phyloP scores from a whole-genome alignment of 2,113 vertebrate species.

The Sorex araneus region DNA sequence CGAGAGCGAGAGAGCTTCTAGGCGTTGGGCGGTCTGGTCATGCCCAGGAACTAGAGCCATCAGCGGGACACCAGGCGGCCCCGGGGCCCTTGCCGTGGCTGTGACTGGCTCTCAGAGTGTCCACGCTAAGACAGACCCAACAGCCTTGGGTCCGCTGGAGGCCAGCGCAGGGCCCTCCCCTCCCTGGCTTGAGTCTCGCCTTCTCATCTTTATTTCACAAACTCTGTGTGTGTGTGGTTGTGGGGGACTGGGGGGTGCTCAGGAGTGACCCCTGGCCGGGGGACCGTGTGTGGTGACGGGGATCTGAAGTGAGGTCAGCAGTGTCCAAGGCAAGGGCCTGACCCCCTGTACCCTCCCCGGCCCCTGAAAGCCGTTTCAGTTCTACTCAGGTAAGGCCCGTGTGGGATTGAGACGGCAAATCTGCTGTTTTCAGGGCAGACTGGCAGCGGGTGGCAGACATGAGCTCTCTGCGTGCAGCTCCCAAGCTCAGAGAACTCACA shows the following conservation, averaged over 20 bases:
- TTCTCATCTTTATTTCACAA: too few species aligned
- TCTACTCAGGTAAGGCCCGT: background rate
- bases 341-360: too few species aligned
- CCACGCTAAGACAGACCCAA: background rate
- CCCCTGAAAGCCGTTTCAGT: background rate
- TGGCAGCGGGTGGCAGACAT: background rate
- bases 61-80: background rate
- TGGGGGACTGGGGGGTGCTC: too few species aligned
- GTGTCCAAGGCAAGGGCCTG: too few species aligned
- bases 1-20: background rate
- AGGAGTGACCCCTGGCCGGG: too few species aligned
- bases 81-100: background rate
- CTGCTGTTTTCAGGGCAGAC: conserved; percentile 11
- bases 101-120: background rate
- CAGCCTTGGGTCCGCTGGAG: too few species aligned
- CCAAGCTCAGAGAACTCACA: conserved; percentile 15
- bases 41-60: background rate
- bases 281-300: too few species aligned
- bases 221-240: too few species aligned
- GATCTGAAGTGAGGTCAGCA: too few species aligned
- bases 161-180: too few species aligned
- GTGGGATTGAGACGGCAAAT: background rate
- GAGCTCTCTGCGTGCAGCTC: conserved; percentile 52
- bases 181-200: too few species aligned
- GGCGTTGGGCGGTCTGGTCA: background rate